A percentile compares a stretch with the other conserved stretches of the same genome.
These are phyloP conservation scores for Candidula unifasciata DNA, from an alignment of 2,888 invertebrate genomes.

Conservation along the genomic window DNA sequence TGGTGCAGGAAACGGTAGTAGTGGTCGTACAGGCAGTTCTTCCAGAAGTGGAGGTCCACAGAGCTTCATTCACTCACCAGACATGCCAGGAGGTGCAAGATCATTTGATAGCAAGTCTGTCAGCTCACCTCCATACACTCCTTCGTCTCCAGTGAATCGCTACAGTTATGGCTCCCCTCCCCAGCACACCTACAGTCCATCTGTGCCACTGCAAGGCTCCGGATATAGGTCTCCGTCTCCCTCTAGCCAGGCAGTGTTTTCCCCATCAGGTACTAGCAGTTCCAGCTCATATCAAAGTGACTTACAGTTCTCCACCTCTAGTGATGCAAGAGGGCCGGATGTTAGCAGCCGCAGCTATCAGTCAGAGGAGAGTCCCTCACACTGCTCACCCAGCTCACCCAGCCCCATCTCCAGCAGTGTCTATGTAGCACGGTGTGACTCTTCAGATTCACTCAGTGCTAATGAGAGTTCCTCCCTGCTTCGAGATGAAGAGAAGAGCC, in stretches of 20 bases:
- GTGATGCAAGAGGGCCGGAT: conserved; percentile 1
- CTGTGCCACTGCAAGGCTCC: conserved; percentile 23
- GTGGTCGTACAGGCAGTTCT: neutral
- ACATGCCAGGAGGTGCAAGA: neutral
- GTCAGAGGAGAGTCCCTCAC: conserved; percentile 70
- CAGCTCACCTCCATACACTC: conserved; percentile 42
- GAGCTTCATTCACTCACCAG: conserved; percentile 22
- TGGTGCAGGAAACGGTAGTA: neutral
- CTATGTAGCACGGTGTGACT: conserved; percentile 75
- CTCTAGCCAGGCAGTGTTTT: neutral
- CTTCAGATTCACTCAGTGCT: conserved; percentile 77
- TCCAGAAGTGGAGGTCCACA: conserved; percentile 48
- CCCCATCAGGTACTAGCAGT: conserved; percentile 4
- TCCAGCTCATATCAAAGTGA: conserved; percentile 22
- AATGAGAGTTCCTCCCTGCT: conserved; percentile 81
- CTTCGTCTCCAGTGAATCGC: conserved; percentile 16
- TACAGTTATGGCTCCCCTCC: conserved; percentile 26
- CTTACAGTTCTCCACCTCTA: conserved; percentile 1
- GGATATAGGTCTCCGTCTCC: conserved; percentile 32
- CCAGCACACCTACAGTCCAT: conserved; percentile 19
- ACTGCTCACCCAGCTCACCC: conserved; percentile 70
- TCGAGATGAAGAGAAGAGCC: conserved; percentile 72
- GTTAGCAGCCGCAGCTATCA: conserved; percentile 1
- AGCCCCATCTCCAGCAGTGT: conserved; percentile 72
- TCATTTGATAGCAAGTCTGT: conserved; percentile 24